Evolutionary conservation across 2,113 vertebrate genomes (phyloP).

Genomic region (Mobula birostris): DNA sequence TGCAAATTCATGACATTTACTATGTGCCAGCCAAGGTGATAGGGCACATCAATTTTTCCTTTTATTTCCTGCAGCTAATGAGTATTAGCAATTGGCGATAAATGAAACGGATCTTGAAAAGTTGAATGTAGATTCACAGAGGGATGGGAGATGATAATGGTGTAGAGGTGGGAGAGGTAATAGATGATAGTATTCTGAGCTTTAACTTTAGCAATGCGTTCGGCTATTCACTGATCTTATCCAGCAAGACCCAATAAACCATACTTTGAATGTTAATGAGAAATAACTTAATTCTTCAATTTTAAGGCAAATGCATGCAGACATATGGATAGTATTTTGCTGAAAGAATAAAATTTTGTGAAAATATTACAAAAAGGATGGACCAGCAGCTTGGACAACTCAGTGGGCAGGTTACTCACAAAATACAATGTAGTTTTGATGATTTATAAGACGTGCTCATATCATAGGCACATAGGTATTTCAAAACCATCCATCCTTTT

Average conservation of each 20-base stretch:
- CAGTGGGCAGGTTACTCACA: background rate
- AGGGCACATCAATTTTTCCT: background rate
- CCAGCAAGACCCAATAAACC: background rate
- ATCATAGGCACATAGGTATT: background rate
- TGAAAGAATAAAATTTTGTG: background rate
- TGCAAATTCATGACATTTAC: background rate
- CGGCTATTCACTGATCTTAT: background rate
- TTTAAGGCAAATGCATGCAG: background rate
- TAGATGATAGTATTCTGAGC: background rate
- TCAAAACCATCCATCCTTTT: background rate
- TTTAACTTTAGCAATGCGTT: background rate
- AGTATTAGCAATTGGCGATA: background rate
- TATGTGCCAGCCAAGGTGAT: background rate
- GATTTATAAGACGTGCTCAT: background rate
- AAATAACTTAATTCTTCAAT: background rate
- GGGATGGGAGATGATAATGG: background rate
- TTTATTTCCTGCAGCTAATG: background rate
- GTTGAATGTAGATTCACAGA: background rate
- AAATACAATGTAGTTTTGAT: background rate
- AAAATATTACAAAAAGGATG: background rate
- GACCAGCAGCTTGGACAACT: background rate
- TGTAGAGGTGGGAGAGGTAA: background rate
- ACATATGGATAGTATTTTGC: background rate
- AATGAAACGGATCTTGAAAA: background rate
- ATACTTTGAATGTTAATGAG: background rate